Conservation (phyloP, 2,797 vertebrate genomes). For the Pangasius djambal region DNA sequence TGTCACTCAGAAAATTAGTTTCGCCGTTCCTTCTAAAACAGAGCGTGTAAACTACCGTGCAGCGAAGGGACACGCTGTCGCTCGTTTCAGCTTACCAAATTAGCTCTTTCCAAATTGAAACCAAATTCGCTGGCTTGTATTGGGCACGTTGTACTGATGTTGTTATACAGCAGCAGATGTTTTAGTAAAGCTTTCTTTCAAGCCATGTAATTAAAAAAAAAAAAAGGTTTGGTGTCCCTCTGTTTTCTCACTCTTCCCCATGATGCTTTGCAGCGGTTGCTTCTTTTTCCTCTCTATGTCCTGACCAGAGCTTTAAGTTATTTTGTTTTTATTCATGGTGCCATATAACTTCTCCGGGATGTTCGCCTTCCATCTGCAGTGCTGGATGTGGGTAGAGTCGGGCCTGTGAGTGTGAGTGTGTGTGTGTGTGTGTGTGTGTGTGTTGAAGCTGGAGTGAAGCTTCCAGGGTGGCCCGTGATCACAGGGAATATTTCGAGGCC, state of each 20-base stretch:
- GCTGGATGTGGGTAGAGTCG: slow-evolving; percentile 16
- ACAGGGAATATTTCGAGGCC: slow-evolving; percentile 35
- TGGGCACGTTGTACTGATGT: slow-evolving; percentile 1
- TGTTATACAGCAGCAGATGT: slow-evolving; percentile 6
- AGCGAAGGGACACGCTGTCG: not conserved
- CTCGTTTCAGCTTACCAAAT: slow-evolving; percentile 38
- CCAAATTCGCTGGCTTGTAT: not conserved
- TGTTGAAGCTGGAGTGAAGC: slow-evolving; percentile 5
- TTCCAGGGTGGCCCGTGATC: slow-evolving; percentile 1
- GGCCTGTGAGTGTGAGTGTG: not conserved
- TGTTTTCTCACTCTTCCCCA: slow-evolving; percentile 65
- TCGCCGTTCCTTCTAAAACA: not conserved
- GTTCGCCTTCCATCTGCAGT: slow-evolving; percentile 37
- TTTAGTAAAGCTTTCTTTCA: slow-evolving; percentile 11
- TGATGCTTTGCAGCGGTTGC: slow-evolving; percentile 81
- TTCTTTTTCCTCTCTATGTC: slow-evolving; percentile 62
- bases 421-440: not conserved
- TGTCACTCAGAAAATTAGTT: not conserved
- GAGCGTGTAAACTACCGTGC: slow-evolving; percentile 13
- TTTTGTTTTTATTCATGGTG: slow-evolving; percentile 50
- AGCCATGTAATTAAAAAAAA: slow-evolving; percentile 47
- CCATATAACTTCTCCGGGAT: slow-evolving; percentile 55
- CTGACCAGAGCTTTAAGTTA: slow-evolving; percentile 55
- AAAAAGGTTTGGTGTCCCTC: slow-evolving; percentile 72
- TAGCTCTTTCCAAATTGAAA: slow-evolving; percentile 33